A percentile compares a stretch with the other conserved stretches of the same genome.
Conservation (phyloP, 2,113 vertebrate species). For the Ctenodactylus gundi region DNA sequence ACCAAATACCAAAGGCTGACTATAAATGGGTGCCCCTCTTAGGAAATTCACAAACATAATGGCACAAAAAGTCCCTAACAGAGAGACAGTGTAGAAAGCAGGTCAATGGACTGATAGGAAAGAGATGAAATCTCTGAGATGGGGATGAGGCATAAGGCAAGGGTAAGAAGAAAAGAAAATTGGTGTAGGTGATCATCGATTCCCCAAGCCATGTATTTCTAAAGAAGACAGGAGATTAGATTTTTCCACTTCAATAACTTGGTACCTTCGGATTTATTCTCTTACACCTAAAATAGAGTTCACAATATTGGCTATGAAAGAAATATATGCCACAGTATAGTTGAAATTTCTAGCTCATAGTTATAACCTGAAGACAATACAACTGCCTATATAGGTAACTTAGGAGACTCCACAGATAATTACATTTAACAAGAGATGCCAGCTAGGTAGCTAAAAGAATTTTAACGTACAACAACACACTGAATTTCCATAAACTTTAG, state of each 20-base stretch:
- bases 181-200: too few relatives aligned
- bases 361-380: neutral
- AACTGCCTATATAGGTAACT: neutral
- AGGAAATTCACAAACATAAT: too few relatives aligned
- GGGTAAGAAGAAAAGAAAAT: too few relatives aligned
- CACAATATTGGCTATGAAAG: neutral
- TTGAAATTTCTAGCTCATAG: neutral
- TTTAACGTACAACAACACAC: conserved; percentile 3
- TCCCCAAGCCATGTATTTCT: too few relatives aligned
- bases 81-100: too few relatives aligned
- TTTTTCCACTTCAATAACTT: conserved; percentile 16
- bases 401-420: neutral
- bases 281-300: neutral
- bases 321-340: neutral
- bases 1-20: too few relatives aligned
- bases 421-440: neutral
- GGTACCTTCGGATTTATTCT: neutral
- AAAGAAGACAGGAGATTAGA: neutral
- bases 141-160: too few relatives aligned
- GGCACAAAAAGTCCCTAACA: too few relatives aligned
- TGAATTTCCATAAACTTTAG: neutral
- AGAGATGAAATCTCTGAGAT: too few relatives aligned
- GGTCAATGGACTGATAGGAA: too few relatives aligned
- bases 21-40: too few relatives aligned
- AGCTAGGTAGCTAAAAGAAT: neutral